Evolutionary conservation across 53 echinoderm and acorn worm genomes (phyloP).

Genomic region (Antedon mediterranea): DNA sequence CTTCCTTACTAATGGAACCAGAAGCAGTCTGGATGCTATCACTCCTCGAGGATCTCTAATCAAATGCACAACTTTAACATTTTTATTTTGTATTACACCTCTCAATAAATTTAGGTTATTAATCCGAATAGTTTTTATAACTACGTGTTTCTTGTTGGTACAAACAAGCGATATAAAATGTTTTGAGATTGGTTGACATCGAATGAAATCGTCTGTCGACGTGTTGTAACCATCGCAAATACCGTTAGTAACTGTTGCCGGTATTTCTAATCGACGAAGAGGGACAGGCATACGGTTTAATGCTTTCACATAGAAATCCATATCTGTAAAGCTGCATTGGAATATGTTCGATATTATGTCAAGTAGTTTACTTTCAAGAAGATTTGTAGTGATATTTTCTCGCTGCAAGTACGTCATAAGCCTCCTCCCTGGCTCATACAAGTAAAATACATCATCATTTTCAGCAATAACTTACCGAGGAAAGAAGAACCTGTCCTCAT

Average conservation of each 20-base stretch:
- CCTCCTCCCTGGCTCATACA: slow-evolving; percentile 67
- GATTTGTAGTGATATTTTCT: slow-evolving; percentile 16
- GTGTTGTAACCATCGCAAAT: slow-evolving; percentile 9
- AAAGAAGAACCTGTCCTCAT: slow-evolving; percentile 91
- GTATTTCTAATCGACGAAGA: slow-evolving; percentile 16
- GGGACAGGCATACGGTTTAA: slow-evolving; percentile 11
- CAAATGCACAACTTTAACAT: slow-evolving; percentile 70
- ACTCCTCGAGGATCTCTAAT: slow-evolving; percentile 81
- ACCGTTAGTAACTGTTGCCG: slow-evolving; percentile 21
- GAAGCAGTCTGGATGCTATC: slow-evolving; percentile 49
- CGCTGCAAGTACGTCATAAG: slow-evolving; percentile 27
- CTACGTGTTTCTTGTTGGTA: slow-evolving; percentile 21
- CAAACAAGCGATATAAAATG: slow-evolving; percentile 22
- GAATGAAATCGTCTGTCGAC: neutral
- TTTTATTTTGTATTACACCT: slow-evolving; percentile 30
- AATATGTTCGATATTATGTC: slow-evolving; percentile 41
- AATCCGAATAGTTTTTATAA: slow-evolving; percentile 59
- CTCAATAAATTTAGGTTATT: slow-evolving; percentile 44
- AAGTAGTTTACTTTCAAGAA: slow-evolving; percentile 30
- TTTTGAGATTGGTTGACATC: slow-evolving; percentile 18
- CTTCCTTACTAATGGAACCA: neutral
- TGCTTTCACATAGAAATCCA: slow-evolving; percentile 33
- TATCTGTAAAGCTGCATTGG: slow-evolving; percentile 34
- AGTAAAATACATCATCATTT: slow-evolving; percentile 63
- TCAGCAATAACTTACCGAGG: slow-evolving; percentile 55